Evolutionary conservation across 2,113 vertebrate genomes (phyloP), one percentile per base, ranked within the genome.

Genomic region (Numida meleagris): DNA sequence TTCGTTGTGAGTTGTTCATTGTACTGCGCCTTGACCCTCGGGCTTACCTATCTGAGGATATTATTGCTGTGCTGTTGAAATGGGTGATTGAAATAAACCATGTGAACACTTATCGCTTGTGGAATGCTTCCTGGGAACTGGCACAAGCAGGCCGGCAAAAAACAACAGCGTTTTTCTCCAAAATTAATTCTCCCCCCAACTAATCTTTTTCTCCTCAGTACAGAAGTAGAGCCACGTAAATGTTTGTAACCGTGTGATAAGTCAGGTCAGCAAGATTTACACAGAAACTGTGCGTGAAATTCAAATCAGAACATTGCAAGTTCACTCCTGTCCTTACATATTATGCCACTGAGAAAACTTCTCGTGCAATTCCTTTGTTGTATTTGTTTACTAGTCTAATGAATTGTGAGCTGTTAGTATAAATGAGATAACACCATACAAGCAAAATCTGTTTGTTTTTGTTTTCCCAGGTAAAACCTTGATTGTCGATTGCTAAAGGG

Each of bases 401-500:
- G n/a, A 75, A 33, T 8, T 23, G 40, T 6, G 40, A 79, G 25
- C 7, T 55, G 15, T 53, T 73, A 48, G 50, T 19, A 38, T 14
- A 6, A 15, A 33, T 2, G 1, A 75, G 42, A 50, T 46, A 58
- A 53, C 31, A 67, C 33, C 0, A 0, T 19, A 27, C 14, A 66
- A 67, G 23, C 46, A 67, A 81, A 15, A 33, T 7, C 27, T 46
- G 27, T 59, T 10, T n/a, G 27, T 71, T 10, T 6, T 57, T 33
- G 9, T 79, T 93, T 83, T 43, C 45, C 45, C 58, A 59, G 20
- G 38, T 42, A 72, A 82, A 23, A 21, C 58, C 34, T 46, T 42
- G 21, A 12, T 4, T 71, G n/a, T 50, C 55, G 38, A 3, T 0
- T 0, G 0, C 38, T 34, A 11, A 5, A 21, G 2, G 5, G 21